Conservation (phyloP, 2,888 invertebrate genomes). For the Mesorhabditis sp. region DNA sequence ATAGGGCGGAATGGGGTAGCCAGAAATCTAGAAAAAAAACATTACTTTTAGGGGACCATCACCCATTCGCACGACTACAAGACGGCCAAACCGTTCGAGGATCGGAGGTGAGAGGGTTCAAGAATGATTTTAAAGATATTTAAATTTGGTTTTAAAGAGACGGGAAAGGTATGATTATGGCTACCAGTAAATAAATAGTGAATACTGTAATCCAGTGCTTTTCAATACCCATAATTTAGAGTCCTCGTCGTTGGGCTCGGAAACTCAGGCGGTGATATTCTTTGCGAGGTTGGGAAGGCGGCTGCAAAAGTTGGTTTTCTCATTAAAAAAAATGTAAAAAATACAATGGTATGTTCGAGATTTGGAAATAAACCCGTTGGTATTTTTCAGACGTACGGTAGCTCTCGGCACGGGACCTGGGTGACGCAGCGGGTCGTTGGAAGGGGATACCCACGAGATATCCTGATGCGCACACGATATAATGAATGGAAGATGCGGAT, state of each 20-base stretch:
- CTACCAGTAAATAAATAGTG: too few relatives aligned
- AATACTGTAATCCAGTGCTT: too few relatives aligned
- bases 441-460: slow-evolving; percentile 17
- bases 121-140: neutral
- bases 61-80: slow-evolving; percentile 4
- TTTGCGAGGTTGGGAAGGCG: slow-evolving; percentile 57
- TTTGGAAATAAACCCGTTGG: neutral
- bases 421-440: slow-evolving; percentile 14
- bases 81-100: neutral
- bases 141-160: neutral
- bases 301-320: slow-evolving; percentile 26
- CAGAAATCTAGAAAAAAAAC: too few relatives aligned
- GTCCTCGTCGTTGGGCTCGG: slow-evolving; percentile 60
- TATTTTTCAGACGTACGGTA: slow-evolving; percentile 10
- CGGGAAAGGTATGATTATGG: too few relatives aligned
- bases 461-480: slow-evolving; percentile 13
- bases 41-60: neutral
- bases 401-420: slow-evolving; percentile 17
- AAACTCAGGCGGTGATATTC: slow-evolving; percentile 60
- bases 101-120: neutral
- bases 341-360: neutral
- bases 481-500: slow-evolving; percentile 8
- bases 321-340: neutral
- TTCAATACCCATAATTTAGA: neutral
- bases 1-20: too few relatives aligned